Base-by-base conservation (phyloP, 2,797 vertebrate species). In the Cryptoprocta ferox region DNA sequence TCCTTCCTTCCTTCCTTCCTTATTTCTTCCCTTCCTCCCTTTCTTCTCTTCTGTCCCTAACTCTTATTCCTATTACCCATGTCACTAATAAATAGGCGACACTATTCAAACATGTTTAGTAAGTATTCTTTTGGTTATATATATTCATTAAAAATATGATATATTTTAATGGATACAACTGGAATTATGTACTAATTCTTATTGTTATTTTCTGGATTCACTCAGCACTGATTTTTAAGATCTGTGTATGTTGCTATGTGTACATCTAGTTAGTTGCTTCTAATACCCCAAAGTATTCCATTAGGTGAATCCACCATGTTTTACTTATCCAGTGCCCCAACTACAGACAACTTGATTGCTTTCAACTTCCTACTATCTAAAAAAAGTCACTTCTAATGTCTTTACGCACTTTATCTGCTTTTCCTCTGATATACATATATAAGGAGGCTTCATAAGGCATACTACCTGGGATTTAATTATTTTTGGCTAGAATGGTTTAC, bases 111-210 rank as follows among this genome's bases (percentile, higher is more conserved):
- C 19, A 93, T 35, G 0, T 59, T 84, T 61, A 2, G 42, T n/a
- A 92, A 37, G 5, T 37, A 76, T 87, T 78, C 16, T 80, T 83
- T 61, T 26, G 50, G 16, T 35, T 70, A 42, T 15, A 37, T 66
- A 37, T 35, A 28, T 59, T 71, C 37, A 71, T 56, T 66, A 21
- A 48, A 80, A 50, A 80, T 61, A 56, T 37, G 15, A 89, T 32
- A 70, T 89, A 73, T 92, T 96, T 82, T 80, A 90, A 50, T 75
- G 42, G n/a, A 37, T 65, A 79, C 6, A 83, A 91, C 71, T 66
- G 48, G 9, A 50, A 79, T 42, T 79, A 42, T 48, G 32, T 16
- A 70, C 4, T 59, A 80, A 93, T 37, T 94, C 12, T 91, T 82
- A 89, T 24, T 71, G 39, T 73, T 65, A 35, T 26, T 61, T 61